A percentile compares a stretch with the other conserved stretches of the same genome.
Evolutionary conservation across 2,113 vertebrate species (phyloP).

Genomic region (Mustelus asterias): DNA sequence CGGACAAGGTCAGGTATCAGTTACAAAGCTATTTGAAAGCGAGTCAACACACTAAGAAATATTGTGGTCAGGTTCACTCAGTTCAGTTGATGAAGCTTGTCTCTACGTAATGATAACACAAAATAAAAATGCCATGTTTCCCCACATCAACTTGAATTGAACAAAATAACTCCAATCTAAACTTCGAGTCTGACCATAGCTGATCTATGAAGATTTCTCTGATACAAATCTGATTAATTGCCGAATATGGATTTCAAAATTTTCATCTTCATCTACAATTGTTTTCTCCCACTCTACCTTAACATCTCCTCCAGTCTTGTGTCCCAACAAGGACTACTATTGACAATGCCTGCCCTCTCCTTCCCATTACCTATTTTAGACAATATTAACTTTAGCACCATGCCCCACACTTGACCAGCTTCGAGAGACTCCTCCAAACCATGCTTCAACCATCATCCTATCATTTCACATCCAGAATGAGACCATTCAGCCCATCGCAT

Average conservation of each 20-base stretch:
- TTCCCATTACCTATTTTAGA: background rate
- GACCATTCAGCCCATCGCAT: no score
- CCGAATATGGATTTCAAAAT: background rate
- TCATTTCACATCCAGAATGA: background rate
- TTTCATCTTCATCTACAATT: background rate
- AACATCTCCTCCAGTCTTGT: background rate
- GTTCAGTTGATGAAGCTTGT: background rate
- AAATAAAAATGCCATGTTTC: background rate
- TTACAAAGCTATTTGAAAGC: background rate
- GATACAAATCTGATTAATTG: background rate
- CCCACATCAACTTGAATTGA: background rate
- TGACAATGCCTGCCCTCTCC: background rate
- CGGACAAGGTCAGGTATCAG: background rate
- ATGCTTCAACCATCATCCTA: background rate
- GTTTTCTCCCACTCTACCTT: background rate
- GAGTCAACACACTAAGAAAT: background rate
- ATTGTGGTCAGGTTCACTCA: background rate
- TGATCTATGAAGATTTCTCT: background rate
- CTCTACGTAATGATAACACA: background rate
- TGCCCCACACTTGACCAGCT: background rate
- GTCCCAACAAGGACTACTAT: background rate
- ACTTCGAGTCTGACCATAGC: background rate
- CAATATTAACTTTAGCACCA: background rate
- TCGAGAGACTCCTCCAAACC: background rate
- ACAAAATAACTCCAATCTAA: background rate